Evolutionary conservation across 2,797 vertebrate species (phyloP).

Genomic region (Enteromius fasciolatus): DNA sequence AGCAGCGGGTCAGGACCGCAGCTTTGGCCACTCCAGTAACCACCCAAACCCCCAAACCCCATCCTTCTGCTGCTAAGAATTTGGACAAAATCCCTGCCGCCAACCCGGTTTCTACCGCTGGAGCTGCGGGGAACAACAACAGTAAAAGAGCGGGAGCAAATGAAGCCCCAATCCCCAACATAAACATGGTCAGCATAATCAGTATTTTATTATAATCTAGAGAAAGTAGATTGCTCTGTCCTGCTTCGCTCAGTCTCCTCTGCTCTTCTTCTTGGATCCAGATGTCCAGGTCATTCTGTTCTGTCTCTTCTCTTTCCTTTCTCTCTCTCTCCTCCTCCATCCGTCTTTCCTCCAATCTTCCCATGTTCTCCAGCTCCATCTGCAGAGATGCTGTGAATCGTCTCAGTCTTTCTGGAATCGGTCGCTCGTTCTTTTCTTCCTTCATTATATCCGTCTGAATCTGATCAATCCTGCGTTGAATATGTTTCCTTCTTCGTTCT

Average conservation of each 20-base stretch:
- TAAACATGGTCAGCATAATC: neutral
- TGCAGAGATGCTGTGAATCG: neutral
- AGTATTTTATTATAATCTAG: neutral
- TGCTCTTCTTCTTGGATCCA: conserved; percentile 30
- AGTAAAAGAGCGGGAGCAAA: neutral
- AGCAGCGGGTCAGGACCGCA: neutral
- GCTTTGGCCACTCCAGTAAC: neutral
- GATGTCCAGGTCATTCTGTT: neutral
- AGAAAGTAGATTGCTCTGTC: neutral
- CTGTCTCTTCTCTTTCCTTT: neutral
- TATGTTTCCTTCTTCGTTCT: neutral
- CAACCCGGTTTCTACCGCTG: neutral
- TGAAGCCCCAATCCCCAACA: neutral
- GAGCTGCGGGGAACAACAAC: conserved; percentile 21
- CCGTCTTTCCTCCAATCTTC: neutral
- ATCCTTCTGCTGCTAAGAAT: neutral
- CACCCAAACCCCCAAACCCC: neutral
- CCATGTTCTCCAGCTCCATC: neutral
- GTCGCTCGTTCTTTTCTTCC: neutral
- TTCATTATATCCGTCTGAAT: neutral
- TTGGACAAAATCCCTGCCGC: neutral
- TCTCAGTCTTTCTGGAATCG: neutral
- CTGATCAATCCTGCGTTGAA: neutral
- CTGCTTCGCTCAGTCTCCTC: conserved; percentile 12
- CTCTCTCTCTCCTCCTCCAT: neutral